A percentile compares a stretch with the other conserved stretches of the same genome.
phyloP scores from a whole-genome alignment of 2,797 vertebrate species.

The Sebastes diploproa region DNA sequence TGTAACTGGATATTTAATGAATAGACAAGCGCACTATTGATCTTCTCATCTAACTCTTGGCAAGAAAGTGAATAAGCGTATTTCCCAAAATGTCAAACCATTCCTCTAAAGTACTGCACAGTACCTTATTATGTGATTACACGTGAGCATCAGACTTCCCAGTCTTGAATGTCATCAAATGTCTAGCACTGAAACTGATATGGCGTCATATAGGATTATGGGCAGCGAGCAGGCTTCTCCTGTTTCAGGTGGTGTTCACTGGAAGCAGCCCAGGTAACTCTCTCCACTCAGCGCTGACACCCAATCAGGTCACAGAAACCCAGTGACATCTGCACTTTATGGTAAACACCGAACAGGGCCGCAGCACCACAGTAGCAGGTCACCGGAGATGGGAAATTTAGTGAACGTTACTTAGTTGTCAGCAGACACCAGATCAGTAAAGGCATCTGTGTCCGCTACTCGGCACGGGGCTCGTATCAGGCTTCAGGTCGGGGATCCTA shows the following conservation, averaged over 20 bases:
- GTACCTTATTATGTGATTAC: neutral
- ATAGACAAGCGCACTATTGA: neutral
- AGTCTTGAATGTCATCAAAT: slow-evolving; percentile 17
- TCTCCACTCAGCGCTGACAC: slow-evolving; percentile 60
- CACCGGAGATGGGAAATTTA: slow-evolving; percentile 48
- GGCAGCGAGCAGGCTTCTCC: slow-evolving; percentile 23
- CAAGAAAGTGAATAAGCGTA: neutral
- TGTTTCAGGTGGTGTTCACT: slow-evolving; percentile 45
- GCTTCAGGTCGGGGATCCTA: slow-evolving; percentile 16
- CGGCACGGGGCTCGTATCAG: slow-evolving; percentile 11
- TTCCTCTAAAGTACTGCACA: neutral
- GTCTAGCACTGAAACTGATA: slow-evolving; percentile 24
- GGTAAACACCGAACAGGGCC: slow-evolving; percentile 43
- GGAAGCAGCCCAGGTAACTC: slow-evolving; percentile 42
- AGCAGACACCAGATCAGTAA: slow-evolving; percentile 50
- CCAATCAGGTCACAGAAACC: slow-evolving; percentile 66
- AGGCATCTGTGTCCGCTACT: slow-evolving; percentile 31
- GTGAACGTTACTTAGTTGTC: slow-evolving; percentile 64
- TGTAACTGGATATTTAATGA: neutral
- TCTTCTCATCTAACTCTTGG: neutral
- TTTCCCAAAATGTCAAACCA: neutral
- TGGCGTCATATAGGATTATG: slow-evolving; percentile 13
- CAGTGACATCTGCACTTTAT: slow-evolving; percentile 45
- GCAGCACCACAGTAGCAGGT: neutral
- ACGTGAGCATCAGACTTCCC: neutral